Conservation (phyloP, 2,797 vertebrate genomes). For the Sebastes baramenuke region DNA sequence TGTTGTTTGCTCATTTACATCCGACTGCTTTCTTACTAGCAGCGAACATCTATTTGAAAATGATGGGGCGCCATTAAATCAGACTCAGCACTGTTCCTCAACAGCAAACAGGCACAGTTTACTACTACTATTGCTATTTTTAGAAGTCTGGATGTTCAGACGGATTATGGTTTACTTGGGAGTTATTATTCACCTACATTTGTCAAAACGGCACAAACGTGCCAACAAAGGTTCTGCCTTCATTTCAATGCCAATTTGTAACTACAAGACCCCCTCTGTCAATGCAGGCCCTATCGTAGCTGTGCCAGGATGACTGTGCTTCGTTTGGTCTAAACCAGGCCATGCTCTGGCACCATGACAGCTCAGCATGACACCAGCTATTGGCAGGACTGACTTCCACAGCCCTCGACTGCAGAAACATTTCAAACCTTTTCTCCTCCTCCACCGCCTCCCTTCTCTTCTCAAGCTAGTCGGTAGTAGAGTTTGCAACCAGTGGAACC, state of each 20-base stretch:
- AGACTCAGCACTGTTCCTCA: not conserved
- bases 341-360: slow-evolving; percentile 26
- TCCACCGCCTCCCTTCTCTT: not conserved
- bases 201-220: slow-evolving; percentile 1
- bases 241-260: slow-evolving; percentile 46
- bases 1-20: not conserved
- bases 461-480: not conserved
- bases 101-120: not conserved
- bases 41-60: not conserved
- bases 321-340: slow-evolving; percentile 11
- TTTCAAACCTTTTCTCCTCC: not conserved
- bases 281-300: not conserved
- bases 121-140: not conserved
- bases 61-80: not conserved
- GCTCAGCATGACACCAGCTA: slow-evolving; percentile 35
- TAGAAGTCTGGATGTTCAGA: not conserved
- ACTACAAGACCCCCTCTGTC: slow-evolving; percentile 44
- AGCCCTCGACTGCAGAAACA: not conserved
- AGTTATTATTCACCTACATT: not conserved
- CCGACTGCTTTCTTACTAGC: not conserved
- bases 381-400: slow-evolving; percentile 24
- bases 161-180: not conserved
- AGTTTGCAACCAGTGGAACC: not conserved
- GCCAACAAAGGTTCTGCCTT: slow-evolving; percentile 17
- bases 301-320: slow-evolving; percentile 27